Base-by-base conservation (phyloP, 2,797 vertebrate species). In the Austrolebias charrua region DNA sequence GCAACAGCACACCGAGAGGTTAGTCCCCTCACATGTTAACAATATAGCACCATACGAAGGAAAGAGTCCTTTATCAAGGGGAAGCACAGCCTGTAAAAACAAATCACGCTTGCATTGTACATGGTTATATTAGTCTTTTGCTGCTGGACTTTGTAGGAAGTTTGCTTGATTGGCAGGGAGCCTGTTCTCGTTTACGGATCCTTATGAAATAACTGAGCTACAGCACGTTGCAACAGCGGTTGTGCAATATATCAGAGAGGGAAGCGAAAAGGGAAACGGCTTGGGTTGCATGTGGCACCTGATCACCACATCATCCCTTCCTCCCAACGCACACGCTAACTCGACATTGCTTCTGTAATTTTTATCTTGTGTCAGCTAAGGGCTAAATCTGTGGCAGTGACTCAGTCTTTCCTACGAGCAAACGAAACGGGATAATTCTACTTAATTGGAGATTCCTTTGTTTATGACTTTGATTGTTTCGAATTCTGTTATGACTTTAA, bases 231-330 rank as follows among this genome's bases (percentile, higher is more conserved):
- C 71, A 84, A 76, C 55, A 85, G 71, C 67, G 60, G 63, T 93
- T 93, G 90, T 82, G 90, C 79, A 92, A 92, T 75, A 69, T 71
- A 60, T 79, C 74, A 60, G 78, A 86, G 74, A 75, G 80, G 87
- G 90, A 92, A 92, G 88, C 71, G 91, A 93, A 92, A 92, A 89
- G 69, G 83, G 89, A 92, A 92, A 81, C 55, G 46, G 80, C 73
- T 66, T 73, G 20, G 14, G 61, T 62, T 83, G 85, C 90, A 88
- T 85, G 88, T 85, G 89, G 84, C 89, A 88, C 87, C 88, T 86
- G 83, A 87, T 82, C 81, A 63, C 78, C 64, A 60, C 42, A 38
- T 59, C 47, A 60, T 57, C 63, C 47, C 46, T 19, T 52, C 47
- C 72, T 62, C 63, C 61, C 16, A 28, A 42, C 15, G n/a, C 61